Evolutionary conservation across 2,888 invertebrate genomes (phyloP), one percentile per base, ranked within the genome.

Genomic region (Therioaphis trifolii): DNA sequence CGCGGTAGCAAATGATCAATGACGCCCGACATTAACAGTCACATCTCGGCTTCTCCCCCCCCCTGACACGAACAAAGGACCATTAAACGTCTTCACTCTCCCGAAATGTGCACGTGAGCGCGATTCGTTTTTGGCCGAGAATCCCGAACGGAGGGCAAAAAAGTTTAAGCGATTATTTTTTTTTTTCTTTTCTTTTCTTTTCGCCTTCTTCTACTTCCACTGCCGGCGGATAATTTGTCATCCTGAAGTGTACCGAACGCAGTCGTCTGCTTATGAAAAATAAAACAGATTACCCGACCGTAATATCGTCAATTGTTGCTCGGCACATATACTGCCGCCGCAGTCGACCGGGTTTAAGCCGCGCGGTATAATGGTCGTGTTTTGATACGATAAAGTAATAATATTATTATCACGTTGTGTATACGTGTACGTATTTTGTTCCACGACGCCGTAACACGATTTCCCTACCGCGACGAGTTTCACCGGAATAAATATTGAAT

Each of bases 21-120:
- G 80, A 61, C 29, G 35, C 71, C 80, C 80, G 80, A 80, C 80
- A 80, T 69, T 46, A 69, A 80, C 80, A 71, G 80, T 80, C 69
- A 46, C 69, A 52, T 66, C 72, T 71, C 71, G 12, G 46, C 29
- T 35, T 79, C 77, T 4, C 5, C 43, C 68, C 27, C 52, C 52
- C 7, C 12, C 14, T 9, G 15, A 75, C 49, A 52, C 27, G 72
- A 71, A 79, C 79, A 79, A 79, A 80, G 72, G 40, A 72, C 80
- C 80, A 61, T 80, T 71, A 72, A 80, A 72, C 61, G 69, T 80
- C 72, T 72, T 61, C 21, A 18, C 61, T 72, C 15, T 46, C 21
- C 52, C 49, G 24, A 0, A 27, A 46, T 29, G 14, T 76, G n/a
- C 76, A 21, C 29, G 76, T 29, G 52, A 21, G 24, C 77, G 5